Conservation (phyloP, 2,888 invertebrate species). For the Dexiosoma caninum region DNA sequence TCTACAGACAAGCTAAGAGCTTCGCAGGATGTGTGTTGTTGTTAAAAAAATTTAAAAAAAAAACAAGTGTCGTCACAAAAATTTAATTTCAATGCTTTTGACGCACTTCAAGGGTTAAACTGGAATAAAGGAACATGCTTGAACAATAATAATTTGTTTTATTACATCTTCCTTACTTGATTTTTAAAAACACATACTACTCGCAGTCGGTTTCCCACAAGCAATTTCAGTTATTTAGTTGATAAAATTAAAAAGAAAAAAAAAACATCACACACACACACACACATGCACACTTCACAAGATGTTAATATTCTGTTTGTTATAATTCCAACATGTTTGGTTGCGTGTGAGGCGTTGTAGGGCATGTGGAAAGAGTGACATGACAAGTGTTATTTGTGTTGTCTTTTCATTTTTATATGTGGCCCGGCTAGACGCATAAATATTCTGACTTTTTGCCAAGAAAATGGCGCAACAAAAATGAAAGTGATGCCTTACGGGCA, state of each 20-base stretch:
- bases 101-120: constrained; percentile 8
- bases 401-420: constrained; percentile 62
- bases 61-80: too few relatives aligned
- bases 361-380: constrained; percentile 44
- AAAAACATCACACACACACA: background rate
- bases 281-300: background rate
- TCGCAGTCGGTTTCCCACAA: constrained; percentile 7
- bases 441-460: constrained; percentile 51
- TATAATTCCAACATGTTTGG: background rate
- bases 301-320: constrained; percentile 35
- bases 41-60: too few relatives aligned
- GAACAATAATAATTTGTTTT: constrained; percentile 47
- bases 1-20: too few relatives aligned
- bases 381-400: constrained; percentile 61
- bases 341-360: background rate
- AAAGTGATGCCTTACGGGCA: constrained; percentile 53
- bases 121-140: constrained; percentile 9
- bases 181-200: background rate
- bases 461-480: background rate
- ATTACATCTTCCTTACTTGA: constrained; percentile 22
- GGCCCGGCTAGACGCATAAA: constrained; percentile 64
- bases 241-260: background rate
- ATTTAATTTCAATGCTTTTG: too few relatives aligned
- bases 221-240: constrained; percentile 13
- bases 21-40: too few relatives aligned